Base-by-base conservation (phyloP, 2,113 vertebrate genomes). In the Prolemur simus region DNA sequence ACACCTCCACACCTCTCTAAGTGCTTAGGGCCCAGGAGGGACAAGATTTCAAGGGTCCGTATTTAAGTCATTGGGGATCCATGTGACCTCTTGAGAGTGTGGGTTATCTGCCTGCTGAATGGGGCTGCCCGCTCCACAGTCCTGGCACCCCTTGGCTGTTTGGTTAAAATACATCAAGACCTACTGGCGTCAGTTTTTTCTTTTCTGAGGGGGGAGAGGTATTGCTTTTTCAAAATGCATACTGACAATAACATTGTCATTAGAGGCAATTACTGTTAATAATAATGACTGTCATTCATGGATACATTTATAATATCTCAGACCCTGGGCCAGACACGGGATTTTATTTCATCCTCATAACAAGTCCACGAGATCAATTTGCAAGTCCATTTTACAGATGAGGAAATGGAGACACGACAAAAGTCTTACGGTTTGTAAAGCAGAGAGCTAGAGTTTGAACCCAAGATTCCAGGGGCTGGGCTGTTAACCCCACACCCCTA, bases 301-400 rank as follows among this genome's bases (percentile, higher is more conserved):
- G 47, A 66, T 45, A 78, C 6, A 15, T 25, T n/a, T 34, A 52
- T n/a, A 20, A 47, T 2, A 45, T 82, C 80, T 78, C 54, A 37
- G 64, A 49, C 37, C 66, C 39, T 17, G 1, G 12, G 17, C 13
- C 29, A 63, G 66, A 32, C 17, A 29, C 18, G 18, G 18, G 17
- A 37, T 58, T 23, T 71, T 84, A 49, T 85, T 56, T 60, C 25
- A 66, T 47, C 42, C 23, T 77, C 56, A 25, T 25, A 27, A 58
- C 27, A 56, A 49, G 29, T 52, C 45, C 74, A 7, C 4, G 80
- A 88, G n/a, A 60, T 39, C 1, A 14, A 56, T 60, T 88, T 74
- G 34, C 80, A 77, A 91, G 29, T 68, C 88, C 94, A 86, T 68
- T 92, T 85, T 63, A 93, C n/a, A 95, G 82, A 68, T 0, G 12